Percentiles rank a stretch among this genome's conserved stretches.
Conservation (phyloP, 2,888 invertebrate genomes). For the Choreutis nemorana region DNA sequence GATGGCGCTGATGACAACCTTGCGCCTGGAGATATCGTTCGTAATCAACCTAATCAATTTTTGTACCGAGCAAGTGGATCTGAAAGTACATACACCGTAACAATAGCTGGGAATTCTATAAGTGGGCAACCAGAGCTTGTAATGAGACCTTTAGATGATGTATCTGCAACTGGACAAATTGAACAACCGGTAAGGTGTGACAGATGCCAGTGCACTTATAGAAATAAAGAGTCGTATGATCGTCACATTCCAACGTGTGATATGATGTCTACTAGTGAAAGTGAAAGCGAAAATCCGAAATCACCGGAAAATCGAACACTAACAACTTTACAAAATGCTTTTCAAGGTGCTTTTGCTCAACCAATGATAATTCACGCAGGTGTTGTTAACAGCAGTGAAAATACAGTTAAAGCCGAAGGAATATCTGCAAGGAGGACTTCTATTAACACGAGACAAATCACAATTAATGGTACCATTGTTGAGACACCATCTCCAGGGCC, state of each 20-base stretch:
- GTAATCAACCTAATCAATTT: conserved; percentile 47
- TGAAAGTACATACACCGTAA: conserved; percentile 55
- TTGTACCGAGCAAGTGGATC: conserved; percentile 55
- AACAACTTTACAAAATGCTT: conserved; percentile 57
- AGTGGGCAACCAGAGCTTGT: conserved; percentile 55
- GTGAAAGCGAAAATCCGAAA: conserved; percentile 76
- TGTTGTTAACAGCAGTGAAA: conserved; percentile 51
- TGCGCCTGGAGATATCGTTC: conserved; percentile 30
- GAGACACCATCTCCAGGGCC: conserved; percentile 63
- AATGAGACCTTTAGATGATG: conserved; percentile 52
- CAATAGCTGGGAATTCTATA: conserved; percentile 58
- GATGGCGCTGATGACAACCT: conserved; percentile 75
- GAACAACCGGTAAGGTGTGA: conserved; percentile 86
- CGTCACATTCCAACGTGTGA: conserved; percentile 81
- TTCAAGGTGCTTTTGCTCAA: conserved; percentile 57
- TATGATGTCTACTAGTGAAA: conserved; percentile 81
- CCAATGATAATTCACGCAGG: conserved; percentile 59
- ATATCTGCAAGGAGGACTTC: conserved; percentile 57
- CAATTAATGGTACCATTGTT: conserved; percentile 61
- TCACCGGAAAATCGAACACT: conserved; percentile 62
- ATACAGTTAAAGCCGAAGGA: conserved; percentile 55
- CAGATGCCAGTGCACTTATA: conserved; percentile 86
- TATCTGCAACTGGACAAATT: conserved; percentile 46
- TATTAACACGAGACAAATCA: conserved; percentile 60
- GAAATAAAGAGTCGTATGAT: conserved; percentile 83